phyloP scores from a whole-genome alignment of 2,797 vertebrate species.

The Acrocephalus scirpaceus region DNA sequence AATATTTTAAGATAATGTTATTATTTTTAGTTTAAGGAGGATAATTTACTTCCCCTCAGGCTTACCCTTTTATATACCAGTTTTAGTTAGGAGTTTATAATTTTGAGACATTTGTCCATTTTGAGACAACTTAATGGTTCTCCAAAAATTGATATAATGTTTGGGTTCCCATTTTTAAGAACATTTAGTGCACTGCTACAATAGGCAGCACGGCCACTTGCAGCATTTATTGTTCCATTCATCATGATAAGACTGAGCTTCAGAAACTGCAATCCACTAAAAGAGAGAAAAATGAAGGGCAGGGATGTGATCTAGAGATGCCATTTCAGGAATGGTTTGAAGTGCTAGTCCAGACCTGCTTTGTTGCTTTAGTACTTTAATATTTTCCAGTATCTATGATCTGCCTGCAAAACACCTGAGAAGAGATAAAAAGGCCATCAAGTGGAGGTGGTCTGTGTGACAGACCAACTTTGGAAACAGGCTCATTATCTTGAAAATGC shows the following conservation, averaged over 20 bases:
- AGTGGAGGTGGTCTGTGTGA: background rate
- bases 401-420: background rate
- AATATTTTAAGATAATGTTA: no score
- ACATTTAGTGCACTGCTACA: no score
- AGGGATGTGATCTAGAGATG: background rate
- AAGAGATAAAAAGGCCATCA: background rate
- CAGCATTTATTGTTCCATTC: background rate
- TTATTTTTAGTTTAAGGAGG: background rate
- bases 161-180: background rate
- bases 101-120: no score
- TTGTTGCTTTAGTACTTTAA: constrained; percentile 25
- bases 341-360: constrained; percentile 25
- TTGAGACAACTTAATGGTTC: background rate
- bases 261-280: background rate
- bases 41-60: background rate
- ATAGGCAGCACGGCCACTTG: background rate
- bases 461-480: background rate
- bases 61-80: background rate
- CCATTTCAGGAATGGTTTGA: background rate
- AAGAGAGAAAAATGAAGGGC: background rate
- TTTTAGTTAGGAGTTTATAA: background rate
- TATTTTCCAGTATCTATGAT: background rate
- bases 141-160: background rate
- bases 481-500: background rate
- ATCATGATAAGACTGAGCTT: background rate